Conservation (phyloP, 92 coral and sea anemone genomes). For the Palythoa heliodiscus region DNA sequence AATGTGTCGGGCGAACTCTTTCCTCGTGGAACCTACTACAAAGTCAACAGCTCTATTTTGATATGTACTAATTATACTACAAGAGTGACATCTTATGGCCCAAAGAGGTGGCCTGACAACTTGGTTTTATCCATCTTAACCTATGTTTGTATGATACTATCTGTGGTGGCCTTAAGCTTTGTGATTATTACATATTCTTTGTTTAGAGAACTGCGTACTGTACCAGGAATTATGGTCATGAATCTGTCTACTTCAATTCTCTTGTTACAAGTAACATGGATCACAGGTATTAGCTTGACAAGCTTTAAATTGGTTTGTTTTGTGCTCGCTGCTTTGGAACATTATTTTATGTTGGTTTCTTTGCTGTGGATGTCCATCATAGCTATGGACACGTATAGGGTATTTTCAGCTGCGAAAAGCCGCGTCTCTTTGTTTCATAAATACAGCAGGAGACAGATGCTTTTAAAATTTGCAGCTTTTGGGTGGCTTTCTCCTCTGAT, state of each 20-base stretch:
- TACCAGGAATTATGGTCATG: conserved; percentile 33
- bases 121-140: not conserved
- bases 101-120: not conserved
- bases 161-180: conserved; percentile 16
- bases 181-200: conserved; percentile 18
- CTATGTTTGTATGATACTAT: conserved; percentile 19
- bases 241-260: conserved; percentile 24
- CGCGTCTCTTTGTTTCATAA: not conserved
- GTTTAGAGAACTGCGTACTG: conserved; percentile 30
- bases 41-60: conserved; percentile 9
- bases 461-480: not conserved
- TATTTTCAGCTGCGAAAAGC: not conserved
- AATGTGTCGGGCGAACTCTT: conserved; percentile 5
- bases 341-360: conserved; percentile 5
- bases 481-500: conserved; percentile 30
- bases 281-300: not conserved
- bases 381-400: conserved; percentile 21
- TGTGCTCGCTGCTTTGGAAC: not conserved
- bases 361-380: conserved; percentile 27
- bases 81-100: not conserved
- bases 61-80: conserved; percentile 6
- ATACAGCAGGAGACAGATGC: not conserved
- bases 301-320: not conserved
- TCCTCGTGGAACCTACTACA: conserved; percentile 22
- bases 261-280: conserved; percentile 8